phyloP scores from a whole-genome alignment of 2,797 vertebrate species.

The Salmo trutta region DNA sequence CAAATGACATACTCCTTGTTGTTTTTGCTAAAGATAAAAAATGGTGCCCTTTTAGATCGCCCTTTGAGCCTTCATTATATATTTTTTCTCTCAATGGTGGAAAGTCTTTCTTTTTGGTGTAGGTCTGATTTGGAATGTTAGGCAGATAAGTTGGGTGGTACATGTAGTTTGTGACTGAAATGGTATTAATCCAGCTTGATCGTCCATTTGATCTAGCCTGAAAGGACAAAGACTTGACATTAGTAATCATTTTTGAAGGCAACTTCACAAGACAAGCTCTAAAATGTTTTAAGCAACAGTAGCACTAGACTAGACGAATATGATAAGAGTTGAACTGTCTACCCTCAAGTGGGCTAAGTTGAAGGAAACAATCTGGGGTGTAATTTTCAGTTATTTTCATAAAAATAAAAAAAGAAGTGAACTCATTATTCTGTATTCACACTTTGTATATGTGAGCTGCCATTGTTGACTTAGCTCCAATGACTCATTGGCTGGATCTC shows the following conservation, averaged over 20 bases:
- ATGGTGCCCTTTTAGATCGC: background rate
- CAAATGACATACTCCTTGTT: background rate
- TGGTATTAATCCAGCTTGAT: background rate
- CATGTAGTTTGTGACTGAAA: background rate
- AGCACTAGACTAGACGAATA: background rate
- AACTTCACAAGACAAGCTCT: background rate
- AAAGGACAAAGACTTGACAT: constrained; percentile 4
- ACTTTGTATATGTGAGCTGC: constrained; percentile 41
- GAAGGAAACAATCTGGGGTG: constrained; percentile 7
- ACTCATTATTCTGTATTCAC: constrained; percentile 15
- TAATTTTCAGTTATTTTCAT: constrained; percentile 14
- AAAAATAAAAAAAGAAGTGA: constrained; percentile 1
- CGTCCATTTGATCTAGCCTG: background rate
- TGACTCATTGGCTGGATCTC: constrained; percentile 75
- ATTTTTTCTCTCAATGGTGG: background rate
- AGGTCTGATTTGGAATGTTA: background rate
- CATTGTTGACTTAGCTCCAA: constrained; percentile 82
- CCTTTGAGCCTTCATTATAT: background rate
- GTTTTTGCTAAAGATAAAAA: background rate
- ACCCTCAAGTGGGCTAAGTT: background rate
- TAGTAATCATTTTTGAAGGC: background rate
- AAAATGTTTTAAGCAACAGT: background rate
- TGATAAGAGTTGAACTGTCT: background rate
- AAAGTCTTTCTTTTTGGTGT: background rate
- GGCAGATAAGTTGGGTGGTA: background rate